Conservation (phyloP, 2,797 vertebrate genomes). For the Coregonus suidteri region DNA sequence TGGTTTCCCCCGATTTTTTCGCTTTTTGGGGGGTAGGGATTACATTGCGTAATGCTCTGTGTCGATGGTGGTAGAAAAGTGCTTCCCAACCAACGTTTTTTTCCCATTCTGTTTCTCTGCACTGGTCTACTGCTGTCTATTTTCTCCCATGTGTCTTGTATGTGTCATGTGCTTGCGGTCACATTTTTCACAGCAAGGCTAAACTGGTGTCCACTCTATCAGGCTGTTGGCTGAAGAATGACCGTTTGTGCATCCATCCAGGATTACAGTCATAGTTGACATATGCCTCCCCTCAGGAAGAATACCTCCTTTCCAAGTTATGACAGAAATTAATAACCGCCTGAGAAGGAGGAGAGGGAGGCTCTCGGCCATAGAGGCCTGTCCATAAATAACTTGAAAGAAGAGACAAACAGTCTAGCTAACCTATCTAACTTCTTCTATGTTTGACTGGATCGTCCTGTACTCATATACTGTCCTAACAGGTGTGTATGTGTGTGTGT, state of each 20-base stretch:
- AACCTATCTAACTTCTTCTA: background rate
- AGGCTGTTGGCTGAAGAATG: constrained; percentile 1
- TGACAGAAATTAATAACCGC: constrained; percentile 35
- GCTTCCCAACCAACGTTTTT: constrained; percentile 19
- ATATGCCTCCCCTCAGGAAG: constrained; percentile 29
- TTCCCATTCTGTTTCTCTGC: background rate
- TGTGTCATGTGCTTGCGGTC: constrained; percentile 10
- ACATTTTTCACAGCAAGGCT: constrained; percentile 24
- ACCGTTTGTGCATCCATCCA: constrained; percentile 13
- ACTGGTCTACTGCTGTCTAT: background rate
- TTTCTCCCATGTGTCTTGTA: background rate
- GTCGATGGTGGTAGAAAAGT: constrained; percentile 21
- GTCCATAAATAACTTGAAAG: constrained; percentile 32
- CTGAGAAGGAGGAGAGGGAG: constrained; percentile 16
- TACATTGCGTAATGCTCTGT: constrained; percentile 4
- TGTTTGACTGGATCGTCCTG: constrained; percentile 8
- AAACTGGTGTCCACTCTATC: constrained; percentile 34
- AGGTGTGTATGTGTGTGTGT: background rate
- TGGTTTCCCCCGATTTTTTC: no score
- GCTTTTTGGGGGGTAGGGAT: no score
- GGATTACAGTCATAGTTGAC: constrained; percentile 36
- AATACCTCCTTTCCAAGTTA: constrained; percentile 36
- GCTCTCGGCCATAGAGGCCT: constrained; percentile 10
- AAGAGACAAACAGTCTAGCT: constrained; percentile 7
- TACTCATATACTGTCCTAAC: no score